Base-by-base conservation (phyloP, 2,797 vertebrate species). In the Aythya fuligula region DNA sequence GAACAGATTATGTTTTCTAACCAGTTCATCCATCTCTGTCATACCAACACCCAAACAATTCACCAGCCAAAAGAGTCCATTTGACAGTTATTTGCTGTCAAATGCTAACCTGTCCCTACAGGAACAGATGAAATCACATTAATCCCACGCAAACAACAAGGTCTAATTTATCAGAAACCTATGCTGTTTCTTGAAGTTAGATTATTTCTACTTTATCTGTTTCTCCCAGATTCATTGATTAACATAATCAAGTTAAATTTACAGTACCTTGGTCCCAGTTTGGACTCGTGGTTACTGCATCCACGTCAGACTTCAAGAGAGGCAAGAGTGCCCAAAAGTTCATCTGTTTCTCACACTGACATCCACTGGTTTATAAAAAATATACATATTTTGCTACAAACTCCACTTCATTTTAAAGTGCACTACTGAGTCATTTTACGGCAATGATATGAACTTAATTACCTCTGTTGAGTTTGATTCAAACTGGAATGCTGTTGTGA, bases 1-100 rank as follows among this genome's bases (percentile, higher is more conserved):
- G 36, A 87, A 61, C 47, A 73, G 38, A 41, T 12, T 38, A 6
- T 49, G 41, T 82, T 94, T 79, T 93, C 71, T 57, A 51, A 36
- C 30, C 2, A 32, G 82, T 73, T 91, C 32, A 88, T 36, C 36
- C 56, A 75, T 17, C 73, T 43, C 61, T 93, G 62, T 66, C 39
- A 38, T 5, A 88, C 8, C 71, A 67, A 88, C 87, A 96, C 72
- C 78, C 91, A 95, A 96, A 94, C 43, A 90, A 56, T n/a, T 67
- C 34, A 77, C 61, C 61, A 89, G 86, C 86, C 92, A 91, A 69
- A 75, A 79, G 39, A 73, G 76, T 32, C 83, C 18, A 65, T 51
- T 38, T 70, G 51, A 85, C 58, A 57, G 51, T 27, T 93, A 28
- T 64, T 65, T 4, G 1, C 15, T 39, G 34, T 34, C 34, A 34